Evolutionary conservation across 2,888 invertebrate species (phyloP), one percentile per base, ranked within the genome.

Genomic region (Rhagonycha lutea): DNA sequence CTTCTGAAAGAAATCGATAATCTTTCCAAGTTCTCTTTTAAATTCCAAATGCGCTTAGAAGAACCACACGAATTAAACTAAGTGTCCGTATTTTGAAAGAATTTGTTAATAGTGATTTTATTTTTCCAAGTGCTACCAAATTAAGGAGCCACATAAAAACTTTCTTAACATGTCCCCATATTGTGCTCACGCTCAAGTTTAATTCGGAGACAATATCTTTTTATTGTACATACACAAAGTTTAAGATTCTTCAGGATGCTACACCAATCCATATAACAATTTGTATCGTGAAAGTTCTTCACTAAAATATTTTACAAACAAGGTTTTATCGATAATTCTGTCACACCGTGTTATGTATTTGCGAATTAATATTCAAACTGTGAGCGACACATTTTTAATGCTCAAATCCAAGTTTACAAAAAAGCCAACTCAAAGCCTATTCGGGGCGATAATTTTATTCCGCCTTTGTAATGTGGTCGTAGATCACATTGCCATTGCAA

Each of bases 391-490:
- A 65, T 65, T 65, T 47, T 63, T 24, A 62, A 61, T 28, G 68
- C n/a, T 47, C n/a, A 47, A 47, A 47, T 47, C 47, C 47, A 47
- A 47, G 47, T 47, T 47, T 47, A 47, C 47, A 68, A 68, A 68
- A 74, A 74, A 70, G 24, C 68, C 29, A 61, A 67, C 65, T 65
- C 70, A 74, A 75, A 75, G 72, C 71, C 80, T 77, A 80, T 79
- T 78, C 75, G 73, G 73, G 76, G 68, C 77, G 78, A 80, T 77
- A 80, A 81, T 80, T 81, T 77, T 80, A 75, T 80, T 80, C 78
- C 76, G 79, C 77, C 75, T 71, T 78, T 72, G 74, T 80, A 81
- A 80, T 81, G 77, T 72, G 78, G 62, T 76, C 79, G 76, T 81
- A 81, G 76, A 80, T 81, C 80, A 81, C 67, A 76, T 74, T 71